phyloP scores from a whole-genome alignment of 2,888 invertebrate species.

The Chymomyza amoena region DNA sequence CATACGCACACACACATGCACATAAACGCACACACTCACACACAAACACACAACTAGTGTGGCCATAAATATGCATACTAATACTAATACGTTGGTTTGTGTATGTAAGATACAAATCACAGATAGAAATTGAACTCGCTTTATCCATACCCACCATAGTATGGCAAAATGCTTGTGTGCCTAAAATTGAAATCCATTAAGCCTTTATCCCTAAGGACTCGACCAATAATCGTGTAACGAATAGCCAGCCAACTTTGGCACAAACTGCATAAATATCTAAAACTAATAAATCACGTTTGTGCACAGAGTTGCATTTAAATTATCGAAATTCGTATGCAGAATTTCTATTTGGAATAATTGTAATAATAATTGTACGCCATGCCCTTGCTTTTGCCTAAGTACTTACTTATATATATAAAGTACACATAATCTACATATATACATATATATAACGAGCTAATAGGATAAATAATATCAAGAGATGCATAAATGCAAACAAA shows the following conservation, averaged over 20 bases:
- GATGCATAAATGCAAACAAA: neutral
- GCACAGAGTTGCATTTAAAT: neutral
- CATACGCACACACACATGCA: constrained; percentile 1
- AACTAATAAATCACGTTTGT: neutral
- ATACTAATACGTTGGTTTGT: constrained; percentile 6
- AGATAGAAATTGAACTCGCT: neutral
- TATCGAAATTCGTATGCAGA: neutral
- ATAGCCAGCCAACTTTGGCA: neutral
- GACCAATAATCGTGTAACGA: neutral
- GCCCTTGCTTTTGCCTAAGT: neutral
- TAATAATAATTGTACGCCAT: neutral
- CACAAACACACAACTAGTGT: constrained; percentile 1
- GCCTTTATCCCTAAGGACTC: neutral
- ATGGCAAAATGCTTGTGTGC: neutral
- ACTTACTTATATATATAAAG: neutral
- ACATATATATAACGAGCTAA: neutral
- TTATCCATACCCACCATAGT: neutral
- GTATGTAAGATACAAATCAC: no score
- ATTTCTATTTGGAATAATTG: neutral
- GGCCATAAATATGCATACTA: neutral
- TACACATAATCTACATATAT: neutral
- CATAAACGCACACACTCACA: neutral
- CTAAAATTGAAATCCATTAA: neutral
- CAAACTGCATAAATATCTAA: neutral
- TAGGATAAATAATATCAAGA: neutral